phyloP scores from a whole-genome alignment of 2,888 invertebrate species.

The Empis stercorea region DNA sequence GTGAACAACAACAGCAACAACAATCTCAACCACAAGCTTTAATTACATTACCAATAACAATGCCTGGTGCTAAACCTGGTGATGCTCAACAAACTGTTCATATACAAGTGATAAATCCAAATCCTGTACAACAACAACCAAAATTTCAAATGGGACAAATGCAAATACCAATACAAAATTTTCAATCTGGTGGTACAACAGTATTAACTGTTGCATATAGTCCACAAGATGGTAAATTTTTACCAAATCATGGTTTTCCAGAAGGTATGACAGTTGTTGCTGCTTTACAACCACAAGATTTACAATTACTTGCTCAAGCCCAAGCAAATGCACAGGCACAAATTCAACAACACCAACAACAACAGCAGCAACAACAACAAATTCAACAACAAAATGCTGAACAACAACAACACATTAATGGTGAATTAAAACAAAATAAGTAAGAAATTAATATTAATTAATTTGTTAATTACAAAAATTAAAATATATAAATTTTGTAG shows the following conservation, averaged over 20 bases:
- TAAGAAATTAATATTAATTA: background rate
- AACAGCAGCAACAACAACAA: constrained; percentile 5
- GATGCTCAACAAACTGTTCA: constrained; percentile 68
- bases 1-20: constrained; percentile 1
- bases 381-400: background rate
- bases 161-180: constrained; percentile 62
- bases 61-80: constrained; percentile 60
- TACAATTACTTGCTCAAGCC: constrained; percentile 44
- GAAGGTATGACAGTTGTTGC: constrained; percentile 54
- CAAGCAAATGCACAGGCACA: constrained; percentile 20
- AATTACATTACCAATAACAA: constrained; percentile 64
- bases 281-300: constrained; percentile 53
- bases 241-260: constrained; percentile 39
- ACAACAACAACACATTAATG: constrained; percentile 7
- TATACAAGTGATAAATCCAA: constrained; percentile 58
- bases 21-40: constrained; percentile 45
- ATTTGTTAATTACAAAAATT: background rate
- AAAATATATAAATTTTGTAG: constrained; percentile 1
- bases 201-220: constrained; percentile 65
- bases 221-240: constrained; percentile 45
- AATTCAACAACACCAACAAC: constrained; percentile 17
- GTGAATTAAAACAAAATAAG: background rate
- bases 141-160: constrained; percentile 60
- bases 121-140: constrained; percentile 38
- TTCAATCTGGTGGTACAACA: constrained; percentile 56